A percentile compares a stretch with the other conserved stretches of the same genome.
phyloP scores from a whole-genome alignment of 92 coral and sea anemone genomes.

The Paramuricea clavata region DNA sequence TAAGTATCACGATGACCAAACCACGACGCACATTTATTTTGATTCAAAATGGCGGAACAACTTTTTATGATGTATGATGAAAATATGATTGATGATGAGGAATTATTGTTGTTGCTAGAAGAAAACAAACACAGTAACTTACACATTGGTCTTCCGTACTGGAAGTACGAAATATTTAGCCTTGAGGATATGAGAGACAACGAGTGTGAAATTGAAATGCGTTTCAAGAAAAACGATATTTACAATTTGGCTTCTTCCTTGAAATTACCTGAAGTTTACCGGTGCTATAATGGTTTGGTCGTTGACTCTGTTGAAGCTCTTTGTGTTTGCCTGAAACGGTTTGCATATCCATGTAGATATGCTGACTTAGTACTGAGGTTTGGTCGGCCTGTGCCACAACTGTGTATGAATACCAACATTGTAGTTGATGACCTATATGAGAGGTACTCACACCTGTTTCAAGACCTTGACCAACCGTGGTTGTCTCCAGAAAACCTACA shows the following conservation, averaged over 20 bases:
- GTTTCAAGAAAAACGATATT: constrained; percentile 20
- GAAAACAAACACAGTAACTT: background rate
- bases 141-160: constrained; percentile 6
- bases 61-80: background rate
- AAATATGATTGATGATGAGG: constrained; percentile 4
- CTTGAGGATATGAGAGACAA: constrained; percentile 21
- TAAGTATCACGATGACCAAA: background rate
- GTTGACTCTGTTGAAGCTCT: constrained; percentile 47
- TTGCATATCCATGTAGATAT: constrained; percentile 52
- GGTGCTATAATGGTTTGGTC: constrained; percentile 72
- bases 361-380: constrained; percentile 62
- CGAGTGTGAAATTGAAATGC: constrained; percentile 25
- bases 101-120: background rate
- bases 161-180: constrained; percentile 18
- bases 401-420: constrained; percentile 55
- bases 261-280: constrained; percentile 56
- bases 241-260: constrained; percentile 58
- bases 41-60: constrained; percentile 17
- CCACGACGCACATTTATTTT: background rate
- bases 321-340: constrained; percentile 12
- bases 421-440: constrained; percentile 51
- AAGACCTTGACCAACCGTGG: background rate
- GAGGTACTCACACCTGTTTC: background rate
- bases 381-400: constrained; percentile 69
- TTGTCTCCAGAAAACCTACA: background rate